phyloP scores from a whole-genome alignment of 2,888 invertebrate genomes.

The Tolmerus cingulatus region DNA sequence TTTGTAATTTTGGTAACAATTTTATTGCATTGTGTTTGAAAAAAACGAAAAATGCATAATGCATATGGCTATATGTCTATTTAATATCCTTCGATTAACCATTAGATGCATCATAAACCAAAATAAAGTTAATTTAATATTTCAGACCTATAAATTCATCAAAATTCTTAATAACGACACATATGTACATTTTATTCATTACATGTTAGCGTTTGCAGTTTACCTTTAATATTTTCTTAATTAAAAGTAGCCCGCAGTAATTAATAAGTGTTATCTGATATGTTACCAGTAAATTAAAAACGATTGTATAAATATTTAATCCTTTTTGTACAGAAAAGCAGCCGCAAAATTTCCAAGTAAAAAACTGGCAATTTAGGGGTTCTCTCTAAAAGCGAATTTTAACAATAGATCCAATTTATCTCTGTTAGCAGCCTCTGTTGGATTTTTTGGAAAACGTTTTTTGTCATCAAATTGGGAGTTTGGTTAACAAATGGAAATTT shows the following conservation, averaged over 20 bases:
- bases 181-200: neutral
- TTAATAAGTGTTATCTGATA: neutral
- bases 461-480: neutral
- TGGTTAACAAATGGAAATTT: neutral
- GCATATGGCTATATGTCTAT: too few species aligned
- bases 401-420: neutral
- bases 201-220: neutral
- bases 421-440: neutral
- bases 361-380: neutral
- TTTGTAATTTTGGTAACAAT: too few species aligned
- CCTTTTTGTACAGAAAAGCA: neutral
- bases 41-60: too few species aligned
- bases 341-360: neutral
- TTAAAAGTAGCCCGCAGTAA: neutral
- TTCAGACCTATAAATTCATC: too few species aligned
- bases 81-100: too few species aligned
- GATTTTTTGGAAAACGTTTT: neutral
- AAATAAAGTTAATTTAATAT: too few species aligned
- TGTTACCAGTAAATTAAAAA: neutral
- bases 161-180: too few species aligned
- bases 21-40: too few species aligned
- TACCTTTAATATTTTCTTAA: neutral
- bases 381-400: neutral
- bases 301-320: neutral
- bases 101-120: too few species aligned